Conservation (phyloP, 2,113 vertebrate species). For the Propithecus coquereli region DNA sequence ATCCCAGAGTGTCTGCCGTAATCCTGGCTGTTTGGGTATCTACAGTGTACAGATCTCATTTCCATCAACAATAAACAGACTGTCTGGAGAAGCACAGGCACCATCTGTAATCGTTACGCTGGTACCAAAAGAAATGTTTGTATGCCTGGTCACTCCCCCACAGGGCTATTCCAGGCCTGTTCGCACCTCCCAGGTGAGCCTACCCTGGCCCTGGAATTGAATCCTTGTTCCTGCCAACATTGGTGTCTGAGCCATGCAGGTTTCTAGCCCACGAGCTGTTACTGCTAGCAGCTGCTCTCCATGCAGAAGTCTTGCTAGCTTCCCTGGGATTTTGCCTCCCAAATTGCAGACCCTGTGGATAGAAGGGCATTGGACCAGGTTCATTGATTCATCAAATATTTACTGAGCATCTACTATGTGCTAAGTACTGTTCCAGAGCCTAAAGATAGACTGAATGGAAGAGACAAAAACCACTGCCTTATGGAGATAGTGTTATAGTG, state of each 20-base stretch:
- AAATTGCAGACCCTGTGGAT: background rate
- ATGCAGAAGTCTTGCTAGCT: background rate
- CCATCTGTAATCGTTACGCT: background rate
- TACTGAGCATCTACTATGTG: background rate
- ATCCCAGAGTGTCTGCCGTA: constrained; percentile 4
- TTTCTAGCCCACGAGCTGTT: background rate
- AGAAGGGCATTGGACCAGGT: background rate
- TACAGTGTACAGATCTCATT: background rate
- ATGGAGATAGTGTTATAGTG: background rate
- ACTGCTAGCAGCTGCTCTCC: background rate
- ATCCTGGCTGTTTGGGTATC: background rate
- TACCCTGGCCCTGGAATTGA: background rate
- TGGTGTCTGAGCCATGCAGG: background rate
- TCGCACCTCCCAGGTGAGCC: background rate
- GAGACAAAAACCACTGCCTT: background rate
- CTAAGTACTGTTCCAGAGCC: background rate
- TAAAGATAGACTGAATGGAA: background rate
- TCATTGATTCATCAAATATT: background rate
- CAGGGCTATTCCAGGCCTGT: background rate
- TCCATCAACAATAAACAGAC: background rate
- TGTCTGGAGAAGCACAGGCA: background rate
- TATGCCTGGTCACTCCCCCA: background rate
- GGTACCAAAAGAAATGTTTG: background rate
- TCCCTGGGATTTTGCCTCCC: background rate
- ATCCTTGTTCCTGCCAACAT: background rate